A percentile compares a stretch with the other conserved stretches of the same genome.
Evolutionary conservation across 2,888 invertebrate species (phyloP).

Genomic region (Ichneumon xanthorius): DNA sequence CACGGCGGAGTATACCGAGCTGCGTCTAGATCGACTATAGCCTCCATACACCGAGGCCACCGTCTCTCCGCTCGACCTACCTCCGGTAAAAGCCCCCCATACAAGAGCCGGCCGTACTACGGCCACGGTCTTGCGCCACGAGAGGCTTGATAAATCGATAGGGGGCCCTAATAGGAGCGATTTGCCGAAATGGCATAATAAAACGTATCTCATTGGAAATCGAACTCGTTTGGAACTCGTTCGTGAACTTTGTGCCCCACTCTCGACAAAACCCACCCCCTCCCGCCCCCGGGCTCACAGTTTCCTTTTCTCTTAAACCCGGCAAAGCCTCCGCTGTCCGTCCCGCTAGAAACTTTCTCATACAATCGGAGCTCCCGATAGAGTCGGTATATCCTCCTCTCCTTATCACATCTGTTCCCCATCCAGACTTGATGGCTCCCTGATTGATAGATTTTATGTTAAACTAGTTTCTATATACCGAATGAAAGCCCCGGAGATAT

Average conservation of each 20-base stretch:
- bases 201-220: conserved; percentile 74
- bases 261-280: conserved; percentile 28
- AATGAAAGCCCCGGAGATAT: conserved; percentile 34
- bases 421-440: conserved; percentile 26
- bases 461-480: conserved; percentile 44
- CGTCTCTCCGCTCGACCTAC: conserved; percentile 32
- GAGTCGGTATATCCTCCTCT: conserved; percentile 30
- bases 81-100: conserved; percentile 37
- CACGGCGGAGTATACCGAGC: conserved; percentile 37
- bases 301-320: conserved; percentile 31
- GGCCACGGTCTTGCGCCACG: conserved; percentile 27
- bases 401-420: conserved; percentile 56
- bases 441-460: conserved; percentile 63
- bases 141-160: conserved; percentile 74
- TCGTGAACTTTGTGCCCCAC: conserved; percentile 64
- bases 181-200: conserved; percentile 76
- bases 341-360: conserved; percentile 50
- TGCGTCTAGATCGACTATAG: conserved; percentile 32
- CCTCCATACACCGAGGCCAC: conserved; percentile 1
- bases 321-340: conserved; percentile 15
- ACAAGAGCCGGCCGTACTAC: conserved; percentile 22
- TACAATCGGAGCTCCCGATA: conserved; percentile 16
- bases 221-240: conserved; percentile 66
- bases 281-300: neutral
- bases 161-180: conserved; percentile 72